Percentiles rank a stretch among this genome's conserved stretches.
These are phyloP conservation scores for Macroramphosus scolopax DNA, from an alignment of 2,797 vertebrate genomes.

Conservation along the genomic window DNA sequence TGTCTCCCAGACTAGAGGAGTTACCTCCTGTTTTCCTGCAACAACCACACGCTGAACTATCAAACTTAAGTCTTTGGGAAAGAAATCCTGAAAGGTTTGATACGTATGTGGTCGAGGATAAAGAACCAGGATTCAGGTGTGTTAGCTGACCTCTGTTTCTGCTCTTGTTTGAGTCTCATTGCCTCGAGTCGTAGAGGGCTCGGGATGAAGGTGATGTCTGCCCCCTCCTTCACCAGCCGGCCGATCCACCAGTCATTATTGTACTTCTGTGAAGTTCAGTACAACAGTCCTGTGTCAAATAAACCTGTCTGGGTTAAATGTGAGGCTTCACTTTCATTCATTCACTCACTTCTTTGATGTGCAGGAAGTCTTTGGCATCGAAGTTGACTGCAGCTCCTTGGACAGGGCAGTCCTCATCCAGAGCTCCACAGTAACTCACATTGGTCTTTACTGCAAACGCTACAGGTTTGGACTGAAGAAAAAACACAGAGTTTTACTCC, in stretches of 20 bases:
- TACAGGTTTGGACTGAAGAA: slow-evolving; percentile 95
- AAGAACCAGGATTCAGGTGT: slow-evolving; percentile 1
- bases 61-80: too few species aligned
- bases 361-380: slow-evolving; percentile 98
- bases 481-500: too few species aligned
- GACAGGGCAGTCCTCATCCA: slow-evolving; percentile 95
- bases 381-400: slow-evolving; percentile 95
- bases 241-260: slow-evolving; percentile 99
- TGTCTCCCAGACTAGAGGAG: slow-evolving; percentile 87
- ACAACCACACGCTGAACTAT: slow-evolving; percentile 12
- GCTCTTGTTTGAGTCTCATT: slow-evolving; percentile 93
- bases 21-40: slow-evolving; percentile 88
- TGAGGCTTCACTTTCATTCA: too few species aligned
- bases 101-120: too few species aligned
- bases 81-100: too few species aligned
- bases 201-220: slow-evolving; percentile 95
- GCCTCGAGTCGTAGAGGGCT: slow-evolving; percentile 94
- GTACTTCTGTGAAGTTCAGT: slow-evolving; percentile 97
- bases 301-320: neutral
- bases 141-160: slow-evolving; percentile 86
- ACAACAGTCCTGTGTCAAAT: slow-evolving; percentile 22
- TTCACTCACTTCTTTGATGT: slow-evolving; percentile 94
- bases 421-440: slow-evolving; percentile 93
- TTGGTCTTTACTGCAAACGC: slow-evolving; percentile 97
- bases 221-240: slow-evolving; percentile 93